phyloP scores from a whole-genome alignment of 2,888 invertebrate genomes.

The Lasioglossum leucozonium region DNA sequence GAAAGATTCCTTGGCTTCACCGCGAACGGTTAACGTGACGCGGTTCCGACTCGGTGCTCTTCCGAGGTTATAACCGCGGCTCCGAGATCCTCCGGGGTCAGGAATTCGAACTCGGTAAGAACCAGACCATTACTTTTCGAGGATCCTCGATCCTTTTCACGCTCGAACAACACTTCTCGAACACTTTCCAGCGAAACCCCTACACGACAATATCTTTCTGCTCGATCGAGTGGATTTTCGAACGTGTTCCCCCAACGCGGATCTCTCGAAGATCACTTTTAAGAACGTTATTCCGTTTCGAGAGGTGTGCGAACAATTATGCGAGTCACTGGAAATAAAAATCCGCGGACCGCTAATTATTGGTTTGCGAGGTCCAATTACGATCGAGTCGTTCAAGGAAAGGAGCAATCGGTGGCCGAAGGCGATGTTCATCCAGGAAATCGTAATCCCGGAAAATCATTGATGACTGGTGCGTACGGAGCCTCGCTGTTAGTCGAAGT shows the following conservation, averaged over 20 bases:
- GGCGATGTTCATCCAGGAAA: neutral
- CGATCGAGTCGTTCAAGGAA: neutral
- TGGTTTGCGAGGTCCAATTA: neutral
- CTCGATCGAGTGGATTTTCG: slow-evolving; percentile 8
- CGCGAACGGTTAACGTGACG: slow-evolving; percentile 71
- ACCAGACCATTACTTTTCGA: slow-evolving; percentile 75
- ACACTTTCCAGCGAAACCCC: slow-evolving; percentile 32
- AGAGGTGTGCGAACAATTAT: neutral
- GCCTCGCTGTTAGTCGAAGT: slow-evolving; percentile 33
- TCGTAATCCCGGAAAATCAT: slow-evolving; percentile 18
- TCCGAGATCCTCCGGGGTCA: slow-evolving; percentile 73
- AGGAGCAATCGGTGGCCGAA: neutral
- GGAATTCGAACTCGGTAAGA: slow-evolving; percentile 74
- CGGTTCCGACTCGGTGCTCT: slow-evolving; percentile 75
- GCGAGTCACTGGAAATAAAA: neutral
- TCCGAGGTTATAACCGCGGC: slow-evolving; percentile 73
- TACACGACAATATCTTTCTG: slow-evolving; percentile 6
- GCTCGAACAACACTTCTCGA: slow-evolving; percentile 57
- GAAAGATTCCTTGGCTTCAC: slow-evolving; percentile 50
- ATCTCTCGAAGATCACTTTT: neutral
- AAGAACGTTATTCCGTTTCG: neutral
- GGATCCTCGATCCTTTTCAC: slow-evolving; percentile 69
- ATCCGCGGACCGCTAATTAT: neutral
- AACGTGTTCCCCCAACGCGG: neutral
- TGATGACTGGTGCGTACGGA: neutral